Conservation (phyloP, 1,140 invertebrate genomes). For the Andrena cerasifolii region DNA sequence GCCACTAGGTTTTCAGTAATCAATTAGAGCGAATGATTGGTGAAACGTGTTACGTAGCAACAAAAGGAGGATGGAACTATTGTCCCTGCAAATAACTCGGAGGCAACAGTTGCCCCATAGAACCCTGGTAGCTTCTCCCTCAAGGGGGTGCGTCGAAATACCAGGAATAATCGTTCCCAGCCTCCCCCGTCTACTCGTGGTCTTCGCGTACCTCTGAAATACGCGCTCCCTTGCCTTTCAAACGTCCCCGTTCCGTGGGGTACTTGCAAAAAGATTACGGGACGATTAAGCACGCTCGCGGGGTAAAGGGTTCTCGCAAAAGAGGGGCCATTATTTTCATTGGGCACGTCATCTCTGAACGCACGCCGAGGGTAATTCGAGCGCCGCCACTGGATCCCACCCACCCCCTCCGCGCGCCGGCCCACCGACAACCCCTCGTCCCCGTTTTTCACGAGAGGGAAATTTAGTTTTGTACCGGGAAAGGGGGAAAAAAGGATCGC, state of each 20-base stretch:
- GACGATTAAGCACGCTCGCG: slow-evolving; percentile 19
- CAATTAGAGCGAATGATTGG: too few relatives aligned
- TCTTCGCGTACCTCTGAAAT: background rate
- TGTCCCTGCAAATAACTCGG: too few relatives aligned
- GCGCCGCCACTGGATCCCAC: background rate
- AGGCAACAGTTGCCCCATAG: too few relatives aligned
- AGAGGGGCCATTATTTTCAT: slow-evolving; percentile 14
- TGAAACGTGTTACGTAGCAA: too few relatives aligned
- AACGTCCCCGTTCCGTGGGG: background rate
- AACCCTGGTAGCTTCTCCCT: too few relatives aligned
- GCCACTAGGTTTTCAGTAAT: too few relatives aligned
- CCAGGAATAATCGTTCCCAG: background rate
- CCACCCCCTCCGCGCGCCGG: background rate
- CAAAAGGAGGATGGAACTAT: too few relatives aligned
- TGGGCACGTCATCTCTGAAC: slow-evolving; percentile 4
- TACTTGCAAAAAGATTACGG: slow-evolving; percentile 3
- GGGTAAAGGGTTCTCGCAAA: background rate
- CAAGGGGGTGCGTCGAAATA: background rate
- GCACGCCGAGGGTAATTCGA: slow-evolving; percentile 11
- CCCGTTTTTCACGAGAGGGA: background rate
- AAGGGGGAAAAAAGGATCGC: background rate
- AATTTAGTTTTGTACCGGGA: background rate
- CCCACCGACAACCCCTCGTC: background rate
- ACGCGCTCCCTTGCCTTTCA: background rate
- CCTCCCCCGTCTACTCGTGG: background rate